Base-by-base conservation (phyloP, 2,113 vertebrate genomes). In the Jacana jacana region DNA sequence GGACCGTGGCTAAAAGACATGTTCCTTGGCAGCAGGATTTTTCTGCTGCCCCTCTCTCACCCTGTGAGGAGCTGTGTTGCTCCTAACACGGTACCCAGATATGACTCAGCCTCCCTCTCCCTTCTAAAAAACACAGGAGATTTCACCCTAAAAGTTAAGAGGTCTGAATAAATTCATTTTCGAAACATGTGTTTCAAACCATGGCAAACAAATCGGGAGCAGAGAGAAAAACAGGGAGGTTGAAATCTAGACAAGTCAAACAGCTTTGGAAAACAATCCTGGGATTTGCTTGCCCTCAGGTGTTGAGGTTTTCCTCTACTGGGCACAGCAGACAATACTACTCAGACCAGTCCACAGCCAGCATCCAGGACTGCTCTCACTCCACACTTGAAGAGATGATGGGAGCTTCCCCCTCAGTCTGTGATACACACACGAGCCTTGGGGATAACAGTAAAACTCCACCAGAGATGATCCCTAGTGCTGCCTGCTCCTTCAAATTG, bases 181-280 rank as follows among this genome's bases (percentile, higher is more conserved):
- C 39, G 25, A 72, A 69, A 52, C 46, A 8, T 3, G 2, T 6
- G 44, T 48, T 88, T 72, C 27, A 93, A 92, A 84, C n/a, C 33
- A 40, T 39, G 49, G 57, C 66, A 84, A 90, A 77, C 46, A 90
- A 69, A 81, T 12, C 4, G n/a, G 4, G 49, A 68, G 79, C 71
- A n/a, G 48, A 20, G 60, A 86, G 80, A 64, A 79, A 57, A 71
- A 54, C 48, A 35, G 61, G 0, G 55, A 72, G 86, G 52, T 4
- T 64, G 60, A 82, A 82, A 92, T 28, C 28, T 13, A n/a, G 37
- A 79, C 52, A 58, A 69, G 37, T 27, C 78, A 42, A 93, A 94
- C 58, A 93, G 90, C 65, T 91, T 73, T 31, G 46, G 86, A 82
- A 88, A 96, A 89, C 35, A 81, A 89, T 82, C 57, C 82, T 71